Evolutionary conservation across 2,888 invertebrate genomes (phyloP).

Genomic region (Kryphioiulus occultus): DNA sequence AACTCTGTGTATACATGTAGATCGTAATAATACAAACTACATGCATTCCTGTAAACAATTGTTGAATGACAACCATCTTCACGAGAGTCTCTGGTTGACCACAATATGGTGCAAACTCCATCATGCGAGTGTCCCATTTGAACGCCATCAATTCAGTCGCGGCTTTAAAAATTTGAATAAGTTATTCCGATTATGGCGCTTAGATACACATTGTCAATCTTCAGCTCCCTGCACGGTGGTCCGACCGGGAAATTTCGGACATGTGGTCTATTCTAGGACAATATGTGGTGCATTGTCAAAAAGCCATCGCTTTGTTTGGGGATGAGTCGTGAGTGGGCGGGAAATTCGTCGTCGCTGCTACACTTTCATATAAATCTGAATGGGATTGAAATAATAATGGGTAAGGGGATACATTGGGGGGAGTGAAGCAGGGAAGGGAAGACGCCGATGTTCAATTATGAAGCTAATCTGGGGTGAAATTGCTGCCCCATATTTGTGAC

Average conservation of each 20-base stretch:
- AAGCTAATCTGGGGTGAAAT: conserved; percentile 35
- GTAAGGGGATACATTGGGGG: background rate
- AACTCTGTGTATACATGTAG: too few species aligned
- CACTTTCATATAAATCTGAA: too few species aligned
- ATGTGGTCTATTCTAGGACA: conserved; percentile 7
- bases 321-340: conserved; percentile 15
- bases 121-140: too few species aligned
- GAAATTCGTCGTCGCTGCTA: background rate
- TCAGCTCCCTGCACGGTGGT: background rate
- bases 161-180: too few species aligned
- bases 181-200: background rate
- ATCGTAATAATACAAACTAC: too few species aligned
- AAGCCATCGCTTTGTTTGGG: background rate
- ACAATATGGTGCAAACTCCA: too few species aligned
- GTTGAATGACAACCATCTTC: too few species aligned
- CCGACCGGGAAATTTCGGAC: background rate
- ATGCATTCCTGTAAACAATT: too few species aligned
- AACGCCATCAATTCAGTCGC: too few species aligned
- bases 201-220: conserved; percentile 1
- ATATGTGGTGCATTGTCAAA: background rate
- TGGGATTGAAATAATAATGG: background rate
- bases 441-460: conserved; percentile 3
- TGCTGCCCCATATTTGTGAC: background rate
- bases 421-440: background rate
- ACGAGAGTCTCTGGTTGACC: too few species aligned